phyloP scores from a whole-genome alignment of 2,797 vertebrate genomes.

The Ara ararauna region DNA sequence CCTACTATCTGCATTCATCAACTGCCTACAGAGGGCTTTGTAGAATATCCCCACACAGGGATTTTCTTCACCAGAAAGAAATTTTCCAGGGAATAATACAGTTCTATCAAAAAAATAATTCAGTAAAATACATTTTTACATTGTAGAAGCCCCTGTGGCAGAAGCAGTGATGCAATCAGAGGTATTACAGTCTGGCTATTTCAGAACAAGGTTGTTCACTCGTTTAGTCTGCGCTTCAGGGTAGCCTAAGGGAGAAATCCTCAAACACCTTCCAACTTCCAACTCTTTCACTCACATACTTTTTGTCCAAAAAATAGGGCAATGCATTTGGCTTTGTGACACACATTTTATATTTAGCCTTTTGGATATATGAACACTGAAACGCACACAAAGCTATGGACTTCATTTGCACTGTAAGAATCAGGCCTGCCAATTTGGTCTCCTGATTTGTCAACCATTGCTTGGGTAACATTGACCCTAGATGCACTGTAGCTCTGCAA shows the following conservation, averaged over 20 bases:
- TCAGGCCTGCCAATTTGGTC: rapidly evolving
- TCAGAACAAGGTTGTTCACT: neutral
- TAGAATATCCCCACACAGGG: neutral
- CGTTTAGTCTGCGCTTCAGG: neutral
- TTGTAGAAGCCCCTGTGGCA: neutral
- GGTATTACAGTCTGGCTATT: neutral
- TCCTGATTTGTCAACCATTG: neutral
- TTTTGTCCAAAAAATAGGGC: neutral
- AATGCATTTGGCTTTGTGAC: neutral
- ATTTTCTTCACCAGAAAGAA: neutral
- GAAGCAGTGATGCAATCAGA: neutral
- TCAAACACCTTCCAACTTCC: neutral
- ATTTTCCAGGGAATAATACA: neutral
- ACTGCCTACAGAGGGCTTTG: neutral
- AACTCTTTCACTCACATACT: neutral
- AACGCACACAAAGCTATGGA: neutral
- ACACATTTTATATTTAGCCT: neutral
- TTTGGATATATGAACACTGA: neutral
- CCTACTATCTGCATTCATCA: neutral
- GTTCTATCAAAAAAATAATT: neutral
- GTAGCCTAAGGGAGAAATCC: neutral
- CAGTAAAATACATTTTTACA: neutral
- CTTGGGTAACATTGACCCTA: neutral
- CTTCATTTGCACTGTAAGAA: neutral
- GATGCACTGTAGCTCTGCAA: neutral